Base-by-base conservation (phyloP, 1,140 invertebrate genomes). In the Micrasema longulum region DNA sequence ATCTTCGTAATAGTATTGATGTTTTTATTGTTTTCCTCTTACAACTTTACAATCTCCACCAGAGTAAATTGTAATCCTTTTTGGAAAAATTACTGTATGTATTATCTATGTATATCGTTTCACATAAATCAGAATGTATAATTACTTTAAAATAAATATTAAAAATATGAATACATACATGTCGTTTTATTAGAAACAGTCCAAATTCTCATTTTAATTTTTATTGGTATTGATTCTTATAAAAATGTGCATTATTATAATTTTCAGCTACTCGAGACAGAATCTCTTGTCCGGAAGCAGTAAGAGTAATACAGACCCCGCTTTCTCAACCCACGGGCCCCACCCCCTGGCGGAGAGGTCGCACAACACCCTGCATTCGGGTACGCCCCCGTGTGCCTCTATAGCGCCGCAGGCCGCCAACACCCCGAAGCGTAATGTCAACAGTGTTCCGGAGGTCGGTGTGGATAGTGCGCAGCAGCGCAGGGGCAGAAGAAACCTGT, bases 181-280 rank as follows among this genome's bases (percentile, higher is more conserved):
- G n/a, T n/a, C n/a, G n/a, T n/a, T n/a, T n/a, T n/a, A n/a, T n/a
- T n/a, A n/a, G n/a, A n/a, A n/a, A n/a, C n/a, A n/a, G n/a, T n/a
- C n/a, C n/a, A n/a, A n/a, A n/a, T n/a, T n/a, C n/a, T n/a, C n/a
- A n/a, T n/a, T n/a, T n/a, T n/a, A n/a, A n/a, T n/a, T n/a, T n/a
- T n/a, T n/a, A n/a, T n/a, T n/a, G n/a, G n/a, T n/a, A n/a, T n/a
- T n/a, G n/a, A n/a, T n/a, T n/a, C n/a, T n/a, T n/a, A n/a, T n/a
- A 50, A 50, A 50, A 50, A 50, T 18, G 20, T 41, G n/a, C 11
- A 41, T 41, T 41, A 2, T 1, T 41, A 41, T 53, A 12, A 53
- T 79, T 87, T 87, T 14, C 84, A 95, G 93, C 79, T 93, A 95
- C 80, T 94, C 93, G 9, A 89, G 93, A 55, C 93, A 94, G 85